Evolutionary conservation across 2,888 invertebrate species (phyloP).

Genomic region (Phlogophora meticulosa): DNA sequence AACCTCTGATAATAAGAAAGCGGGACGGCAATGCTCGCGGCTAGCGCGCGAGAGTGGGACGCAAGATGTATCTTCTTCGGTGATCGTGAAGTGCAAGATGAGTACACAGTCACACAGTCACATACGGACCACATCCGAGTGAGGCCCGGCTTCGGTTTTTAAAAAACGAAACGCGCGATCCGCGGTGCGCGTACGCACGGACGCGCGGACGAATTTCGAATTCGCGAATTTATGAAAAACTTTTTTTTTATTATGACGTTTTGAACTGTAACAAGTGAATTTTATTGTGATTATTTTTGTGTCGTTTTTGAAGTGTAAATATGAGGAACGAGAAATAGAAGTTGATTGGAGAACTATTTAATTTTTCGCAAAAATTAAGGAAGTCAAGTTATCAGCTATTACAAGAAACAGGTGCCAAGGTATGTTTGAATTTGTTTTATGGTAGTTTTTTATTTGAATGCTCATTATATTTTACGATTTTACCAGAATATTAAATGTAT

Average conservation of each 20-base stretch:
- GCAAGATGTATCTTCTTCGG: constrained; percentile 88
- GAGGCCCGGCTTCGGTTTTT: constrained; percentile 85
- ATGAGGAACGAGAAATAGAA: constrained; percentile 68
- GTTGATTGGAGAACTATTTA: constrained; percentile 75
- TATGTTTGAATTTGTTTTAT: constrained; percentile 63
- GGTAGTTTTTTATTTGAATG: constrained; percentile 32
- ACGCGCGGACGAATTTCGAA: constrained; percentile 79
- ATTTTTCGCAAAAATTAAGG: constrained; percentile 71
- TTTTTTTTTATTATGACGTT: constrained; percentile 67
- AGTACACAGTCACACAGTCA: constrained; percentile 91
- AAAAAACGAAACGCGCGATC: constrained; percentile 84
- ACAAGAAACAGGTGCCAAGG: constrained; percentile 66
- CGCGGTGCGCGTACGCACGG: constrained; percentile 86
- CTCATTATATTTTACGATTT: constrained; percentile 34
- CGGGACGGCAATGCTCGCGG: constrained; percentile 75
- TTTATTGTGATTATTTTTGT: constrained; percentile 75
- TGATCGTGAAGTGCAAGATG: constrained; percentile 90
- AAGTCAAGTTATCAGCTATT: constrained; percentile 66
- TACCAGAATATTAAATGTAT: constrained; percentile 23
- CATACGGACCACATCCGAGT: constrained; percentile 90
- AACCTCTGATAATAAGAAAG: constrained; percentile 90
- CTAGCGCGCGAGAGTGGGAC: constrained; percentile 75
- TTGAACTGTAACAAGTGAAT: constrained; percentile 69
- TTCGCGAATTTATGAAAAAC: constrained; percentile 68
- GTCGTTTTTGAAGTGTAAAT: constrained; percentile 72